Evolutionary conservation across 2,113 vertebrate genomes (phyloP).

Genomic region (Pomatorhinus ruficollis): DNA sequence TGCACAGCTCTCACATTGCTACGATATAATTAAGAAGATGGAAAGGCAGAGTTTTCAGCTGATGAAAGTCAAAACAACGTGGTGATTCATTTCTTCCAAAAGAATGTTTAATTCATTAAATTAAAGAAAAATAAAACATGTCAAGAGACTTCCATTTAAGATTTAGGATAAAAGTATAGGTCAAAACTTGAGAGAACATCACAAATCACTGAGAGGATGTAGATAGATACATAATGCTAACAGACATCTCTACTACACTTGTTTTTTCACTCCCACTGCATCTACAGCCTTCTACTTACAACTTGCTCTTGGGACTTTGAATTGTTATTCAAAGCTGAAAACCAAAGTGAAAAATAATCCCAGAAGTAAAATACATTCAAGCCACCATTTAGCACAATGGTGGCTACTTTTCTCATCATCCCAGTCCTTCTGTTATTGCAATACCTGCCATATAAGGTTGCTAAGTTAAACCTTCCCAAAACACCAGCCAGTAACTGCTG

Average conservation of each 20-base stretch:
- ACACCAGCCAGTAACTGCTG: not conserved
- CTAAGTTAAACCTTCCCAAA: not conserved
- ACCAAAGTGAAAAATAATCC: not conserved
- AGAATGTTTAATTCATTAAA: not conserved
- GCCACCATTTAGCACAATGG: not conserved
- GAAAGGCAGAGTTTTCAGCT: not conserved
- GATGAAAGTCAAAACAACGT: not conserved
- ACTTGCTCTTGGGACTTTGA: not conserved
- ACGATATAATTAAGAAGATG: not conserved
- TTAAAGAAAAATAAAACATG: not conserved
- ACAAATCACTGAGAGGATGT: not conserved
- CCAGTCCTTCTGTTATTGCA: not conserved
- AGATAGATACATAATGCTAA: fast-evolving
- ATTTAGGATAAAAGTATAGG: not conserved
- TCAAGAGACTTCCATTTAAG: not conserved
- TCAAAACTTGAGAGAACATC: not conserved
- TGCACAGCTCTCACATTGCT: not conserved
- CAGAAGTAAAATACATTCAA: not conserved
- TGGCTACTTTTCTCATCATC: not conserved
- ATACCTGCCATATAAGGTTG: not conserved
- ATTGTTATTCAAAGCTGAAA: not conserved
- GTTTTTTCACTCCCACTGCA: not conserved
- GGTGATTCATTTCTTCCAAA: not conserved
- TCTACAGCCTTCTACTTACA: not conserved
- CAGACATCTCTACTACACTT: not conserved